These are phyloP conservation scores for Callithrix jacchus DNA, from an alignment of 2,113 vertebrate species.

Conservation along the genomic window DNA sequence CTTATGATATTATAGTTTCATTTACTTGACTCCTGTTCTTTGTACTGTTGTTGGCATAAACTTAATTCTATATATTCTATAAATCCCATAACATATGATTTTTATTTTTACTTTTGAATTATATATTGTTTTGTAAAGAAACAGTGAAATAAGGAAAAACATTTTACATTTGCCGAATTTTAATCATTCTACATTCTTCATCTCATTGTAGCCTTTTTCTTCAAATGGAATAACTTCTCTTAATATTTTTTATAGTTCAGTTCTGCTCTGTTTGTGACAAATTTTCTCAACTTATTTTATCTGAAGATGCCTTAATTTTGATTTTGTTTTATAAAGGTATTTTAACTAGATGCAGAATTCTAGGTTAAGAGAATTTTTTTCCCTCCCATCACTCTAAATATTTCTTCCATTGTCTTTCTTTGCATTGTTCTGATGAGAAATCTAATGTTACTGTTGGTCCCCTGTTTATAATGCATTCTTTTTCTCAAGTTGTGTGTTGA, in stretches of 20 bases:
- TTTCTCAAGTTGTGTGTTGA: not conserved
- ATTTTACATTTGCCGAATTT: not conserved
- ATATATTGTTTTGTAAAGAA: not conserved
- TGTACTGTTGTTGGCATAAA: not conserved
- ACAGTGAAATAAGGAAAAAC: not conserved
- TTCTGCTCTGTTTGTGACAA: not conserved
- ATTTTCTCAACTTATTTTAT: not conserved
- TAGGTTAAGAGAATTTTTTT: not conserved
- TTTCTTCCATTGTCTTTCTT: not conserved
- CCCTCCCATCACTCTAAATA: not conserved
- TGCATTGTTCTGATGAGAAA: not conserved
- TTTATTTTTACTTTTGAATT: not conserved
- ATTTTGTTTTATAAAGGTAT: not conserved
- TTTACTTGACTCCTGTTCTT: not conserved
- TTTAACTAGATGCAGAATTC: not conserved
- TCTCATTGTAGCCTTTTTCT: not conserved
- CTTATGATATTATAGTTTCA: not conserved
- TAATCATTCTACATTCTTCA: not conserved
- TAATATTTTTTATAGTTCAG: not conserved
- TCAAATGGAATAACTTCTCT: not conserved
- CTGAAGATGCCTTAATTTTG: not conserved
- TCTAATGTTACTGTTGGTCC: not conserved
- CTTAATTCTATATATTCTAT: not conserved
- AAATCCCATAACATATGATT: not conserved
- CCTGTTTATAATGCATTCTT: not conserved